phyloP scores from a whole-genome alignment of 2,113 vertebrate genomes.

The Tupaia chinensis region DNA sequence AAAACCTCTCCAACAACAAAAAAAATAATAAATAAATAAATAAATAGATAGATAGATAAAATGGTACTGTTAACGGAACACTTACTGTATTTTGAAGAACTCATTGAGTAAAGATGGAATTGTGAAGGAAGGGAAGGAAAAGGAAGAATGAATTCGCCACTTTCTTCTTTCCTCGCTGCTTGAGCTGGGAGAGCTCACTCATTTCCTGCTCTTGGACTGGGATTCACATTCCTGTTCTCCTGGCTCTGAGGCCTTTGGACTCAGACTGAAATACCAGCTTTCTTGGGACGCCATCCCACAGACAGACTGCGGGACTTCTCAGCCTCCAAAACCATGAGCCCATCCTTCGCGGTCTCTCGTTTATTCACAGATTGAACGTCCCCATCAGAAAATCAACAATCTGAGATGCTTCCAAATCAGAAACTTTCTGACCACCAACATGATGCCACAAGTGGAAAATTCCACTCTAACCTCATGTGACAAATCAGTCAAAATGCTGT shows the following conservation, averaged over 20 bases:
- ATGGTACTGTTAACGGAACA: background rate
- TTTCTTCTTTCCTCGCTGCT: background rate
- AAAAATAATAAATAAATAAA: too few relatives aligned
- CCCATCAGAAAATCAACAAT: too few relatives aligned
- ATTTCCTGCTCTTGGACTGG: background rate
- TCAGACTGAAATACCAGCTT: background rate
- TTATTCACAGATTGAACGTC: too few relatives aligned
- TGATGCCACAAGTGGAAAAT: too few relatives aligned
- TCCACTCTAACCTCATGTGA: too few relatives aligned
- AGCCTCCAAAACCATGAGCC: background rate
- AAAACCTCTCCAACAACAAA: too few relatives aligned
- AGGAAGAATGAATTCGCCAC: too few relatives aligned
- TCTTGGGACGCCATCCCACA: background rate
- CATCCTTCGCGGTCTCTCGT: background rate
- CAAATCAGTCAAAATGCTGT: too few relatives aligned
- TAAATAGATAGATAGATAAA: too few relatives aligned
- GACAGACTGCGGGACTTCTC: background rate
- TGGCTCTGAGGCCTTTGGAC: background rate
- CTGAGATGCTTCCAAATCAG: too few relatives aligned
- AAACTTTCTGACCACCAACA: too few relatives aligned
- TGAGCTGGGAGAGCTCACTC: background rate
- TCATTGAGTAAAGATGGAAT: constrained; percentile 46
- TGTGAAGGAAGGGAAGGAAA: background rate
- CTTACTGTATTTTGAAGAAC: constrained; percentile 11
- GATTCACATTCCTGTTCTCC: background rate